Base-by-base conservation (phyloP, 37 sponge, comb jelly and placozoan genomes). In the Aplysina aerophoba region DNA sequence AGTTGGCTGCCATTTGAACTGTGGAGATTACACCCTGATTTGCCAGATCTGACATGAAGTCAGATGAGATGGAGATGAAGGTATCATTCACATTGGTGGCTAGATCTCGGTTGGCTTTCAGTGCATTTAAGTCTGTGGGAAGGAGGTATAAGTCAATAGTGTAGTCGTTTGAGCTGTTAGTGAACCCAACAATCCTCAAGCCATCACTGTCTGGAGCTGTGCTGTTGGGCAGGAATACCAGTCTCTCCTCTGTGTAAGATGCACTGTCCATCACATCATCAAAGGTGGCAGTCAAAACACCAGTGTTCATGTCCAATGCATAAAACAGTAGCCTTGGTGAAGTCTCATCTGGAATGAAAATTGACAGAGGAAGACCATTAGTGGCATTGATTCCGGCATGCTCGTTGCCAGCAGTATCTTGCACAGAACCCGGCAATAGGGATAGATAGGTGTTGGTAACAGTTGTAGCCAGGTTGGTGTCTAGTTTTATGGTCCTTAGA, bases 21-120 rank as follows among this genome's bases (percentile, higher is more conserved):
- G 86, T 82, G 12, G 59, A n/a, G 1, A 71, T 31, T 33, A 92
- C 88, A 75, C 84, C 87, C 39, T 69, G 61, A 17, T 61, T 64
- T 55, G 92, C 87, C 20, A 87, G 65, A 74, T 96, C 96, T 27
- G 87, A 66, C 56, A 97, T 89, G n/a, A 93, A 77, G 14, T 90
- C 92, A 60, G 93, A 88, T 56, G 86, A 92, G 65, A 92, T 85
- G 33, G 74, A 85, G 4, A 94, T 55, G 57, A 79, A 90, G 6
- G 97, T 86, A 31, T 84, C 81, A 24, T 83, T 85, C 21, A 27
- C 37, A 21, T 59, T 73, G 8, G 91, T 90, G 28, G 91, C 94
- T 37, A 97, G 84, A 4, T 65, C 30, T 0, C 83, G 88, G 59
- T 75, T 83, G 27, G 85, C 88, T 73, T 94, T 97, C 61, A 97